Base-by-base conservation (phyloP, 2,888 invertebrate species). In the Tetragonula carbonaria region DNA sequence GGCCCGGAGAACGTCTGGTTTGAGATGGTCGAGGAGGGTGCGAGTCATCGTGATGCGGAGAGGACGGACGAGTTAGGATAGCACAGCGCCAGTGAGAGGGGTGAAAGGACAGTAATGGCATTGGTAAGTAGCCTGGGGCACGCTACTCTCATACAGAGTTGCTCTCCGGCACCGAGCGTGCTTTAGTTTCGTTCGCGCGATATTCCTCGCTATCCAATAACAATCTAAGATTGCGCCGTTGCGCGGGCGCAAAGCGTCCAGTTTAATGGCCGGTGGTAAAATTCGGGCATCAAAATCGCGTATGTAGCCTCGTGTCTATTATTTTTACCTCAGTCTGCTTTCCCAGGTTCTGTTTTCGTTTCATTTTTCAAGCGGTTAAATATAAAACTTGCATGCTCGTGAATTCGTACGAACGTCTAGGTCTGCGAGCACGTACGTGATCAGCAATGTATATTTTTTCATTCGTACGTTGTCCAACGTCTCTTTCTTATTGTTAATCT, bases 61-160 rank as follows among this genome's bases (percentile, higher is more conserved):
- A 85, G 74, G 65, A 74, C 23, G 70, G 71, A 74, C 63, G 65
- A 59, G 74, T 50, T 67, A 72, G 81, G 72, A 74, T 68, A 65
- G 59, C 16, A 67, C 38, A 51, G 68, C 55, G 80, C 16, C 67
- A 55, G 67, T 8, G 8, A n/a, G 71, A 63, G 67, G 70, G 70
- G 78, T 78, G 84, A 81, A 84, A 85, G 86, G 87, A 81, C 80
- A 84, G 81, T 88, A 89, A 89, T 88, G 80, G 87, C 86, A 84
- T 87, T 74, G 83, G 86, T 87, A 89, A 89, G 89, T 89, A 86
- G 83, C 78, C 78, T 63, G 33, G 50, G 74, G 77, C 84, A 86
- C 80, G 80, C 74, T 62, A 82, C 73, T 73, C 71, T 84, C 63
- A 57, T 68, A 33, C 38, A 70, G 57, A 73, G 76, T 57, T 66